Conservation (phyloP, 1,140 invertebrate species). For the Calephelis virginiensis region DNA sequence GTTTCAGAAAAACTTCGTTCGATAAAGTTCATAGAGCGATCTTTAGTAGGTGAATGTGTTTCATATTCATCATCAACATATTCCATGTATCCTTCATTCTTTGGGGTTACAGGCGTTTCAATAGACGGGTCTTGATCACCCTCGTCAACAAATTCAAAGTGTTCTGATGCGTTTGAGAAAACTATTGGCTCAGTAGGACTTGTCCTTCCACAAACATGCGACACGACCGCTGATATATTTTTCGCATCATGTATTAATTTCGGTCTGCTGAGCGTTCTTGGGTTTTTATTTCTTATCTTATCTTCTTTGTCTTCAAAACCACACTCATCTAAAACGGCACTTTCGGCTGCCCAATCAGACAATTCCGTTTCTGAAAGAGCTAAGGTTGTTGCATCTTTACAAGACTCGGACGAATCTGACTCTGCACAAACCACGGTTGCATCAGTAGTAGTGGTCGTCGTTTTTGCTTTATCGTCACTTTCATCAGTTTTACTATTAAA, state of each 20-base stretch:
- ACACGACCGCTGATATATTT: constrained; percentile 54
- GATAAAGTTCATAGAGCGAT: constrained; percentile 79
- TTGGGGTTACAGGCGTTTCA: constrained; percentile 44
- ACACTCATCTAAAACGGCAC: constrained; percentile 86
- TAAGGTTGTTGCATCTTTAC: constrained; percentile 82
- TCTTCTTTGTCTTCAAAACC: constrained; percentile 58
- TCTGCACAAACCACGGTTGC: constrained; percentile 51
- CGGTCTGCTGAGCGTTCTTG: constrained; percentile 55
- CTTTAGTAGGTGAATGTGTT: constrained; percentile 58
- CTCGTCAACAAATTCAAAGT: constrained; percentile 69
- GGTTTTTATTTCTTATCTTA: constrained; percentile 49
- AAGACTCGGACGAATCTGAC: constrained; percentile 75
- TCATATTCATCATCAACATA: constrained; percentile 66
- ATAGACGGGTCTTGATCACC: constrained; percentile 64
- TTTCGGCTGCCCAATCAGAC: constrained; percentile 91
- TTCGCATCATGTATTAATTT: constrained; percentile 64
- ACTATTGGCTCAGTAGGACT: constrained; percentile 49
- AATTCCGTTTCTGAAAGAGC: constrained; percentile 90
- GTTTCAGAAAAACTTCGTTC: constrained; percentile 68
- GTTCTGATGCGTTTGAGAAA: constrained; percentile 60
- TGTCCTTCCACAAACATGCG: constrained; percentile 56
- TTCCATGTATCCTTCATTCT: constrained; percentile 68
- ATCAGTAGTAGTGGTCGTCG: constrained; percentile 44
- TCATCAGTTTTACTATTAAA: constrained; percentile 48
- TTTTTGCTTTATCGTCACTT: constrained; percentile 51